A percentile compares a stretch with the other conserved stretches of the same genome.
phyloP scores from a whole-genome alignment of 2,888 invertebrate species.

The Cataglyphis rosenhaueri region DNA sequence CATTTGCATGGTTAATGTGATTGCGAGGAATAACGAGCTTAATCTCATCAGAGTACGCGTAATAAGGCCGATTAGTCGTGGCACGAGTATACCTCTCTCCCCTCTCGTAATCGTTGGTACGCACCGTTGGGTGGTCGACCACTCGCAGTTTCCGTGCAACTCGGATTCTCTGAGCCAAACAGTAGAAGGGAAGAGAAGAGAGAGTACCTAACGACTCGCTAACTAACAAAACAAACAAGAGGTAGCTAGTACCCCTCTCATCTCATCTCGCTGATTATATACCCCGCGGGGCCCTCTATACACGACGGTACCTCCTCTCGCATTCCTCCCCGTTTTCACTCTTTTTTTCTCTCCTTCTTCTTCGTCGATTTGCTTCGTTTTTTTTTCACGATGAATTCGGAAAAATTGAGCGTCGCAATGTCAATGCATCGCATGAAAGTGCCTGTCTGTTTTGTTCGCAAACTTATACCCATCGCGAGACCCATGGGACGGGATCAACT shows the following conservation, averaged over 20 bases:
- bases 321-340: constrained; percentile 21
- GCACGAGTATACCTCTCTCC: constrained; percentile 14
- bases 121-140: constrained; percentile 43
- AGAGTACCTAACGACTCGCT: constrained; percentile 61
- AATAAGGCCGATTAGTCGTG: constrained; percentile 46
- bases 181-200: constrained; percentile 16
- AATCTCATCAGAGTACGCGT: constrained; percentile 41
- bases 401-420: constrained; percentile 16
- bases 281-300: constrained; percentile 78
- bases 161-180: not conserved
- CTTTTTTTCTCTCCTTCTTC: constrained; percentile 19
- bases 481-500: not conserved
- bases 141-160: constrained; percentile 50
- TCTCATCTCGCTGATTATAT: constrained; percentile 83
- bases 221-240: constrained; percentile 84
- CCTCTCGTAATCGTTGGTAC: constrained; percentile 13
- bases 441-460: not conserved
- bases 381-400: constrained; percentile 32
- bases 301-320: constrained; percentile 57
- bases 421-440: not conserved
- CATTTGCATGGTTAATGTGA: constrained; percentile 10
- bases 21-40: constrained; percentile 29
- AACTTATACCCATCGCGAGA: not conserved
- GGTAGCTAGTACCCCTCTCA: constrained; percentile 72
- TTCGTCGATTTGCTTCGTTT: not conserved